A percentile compares a stretch with the other conserved stretches of the same genome.
Conservation (phyloP, 2,797 vertebrate species). For the Danio aesculapii region DNA sequence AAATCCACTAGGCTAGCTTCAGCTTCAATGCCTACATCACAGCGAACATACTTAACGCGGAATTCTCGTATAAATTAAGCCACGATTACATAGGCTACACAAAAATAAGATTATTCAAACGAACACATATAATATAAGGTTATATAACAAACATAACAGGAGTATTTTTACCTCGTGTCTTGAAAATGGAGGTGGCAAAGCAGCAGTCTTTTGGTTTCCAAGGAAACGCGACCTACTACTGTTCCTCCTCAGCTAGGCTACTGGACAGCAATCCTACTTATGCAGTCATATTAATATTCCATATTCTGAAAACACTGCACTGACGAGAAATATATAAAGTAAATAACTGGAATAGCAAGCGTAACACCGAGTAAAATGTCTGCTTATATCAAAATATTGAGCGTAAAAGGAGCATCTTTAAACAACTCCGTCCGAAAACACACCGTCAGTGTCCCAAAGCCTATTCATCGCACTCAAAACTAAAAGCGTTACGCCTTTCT, state of each 20-base stretch:
- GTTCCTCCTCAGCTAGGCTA: conserved; percentile 37
- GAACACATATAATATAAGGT: background rate
- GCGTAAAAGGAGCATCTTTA: background rate
- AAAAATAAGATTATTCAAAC: background rate
- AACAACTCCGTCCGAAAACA: background rate
- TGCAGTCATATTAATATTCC: too few relatives aligned
- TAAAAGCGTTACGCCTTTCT: background rate
- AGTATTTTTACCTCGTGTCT: conserved; percentile 59
- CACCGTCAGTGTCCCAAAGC: background rate
- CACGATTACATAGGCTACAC: background rate
- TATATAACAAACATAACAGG: conserved; percentile 14
- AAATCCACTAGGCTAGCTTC: background rate
- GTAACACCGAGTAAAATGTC: background rate
- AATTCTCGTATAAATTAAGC: background rate
- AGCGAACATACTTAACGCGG: too few relatives aligned
- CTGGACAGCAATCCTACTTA: too few relatives aligned
- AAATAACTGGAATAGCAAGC: background rate
- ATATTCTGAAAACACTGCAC: too few relatives aligned
- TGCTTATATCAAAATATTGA: background rate
- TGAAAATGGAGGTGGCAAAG: conserved; percentile 72
- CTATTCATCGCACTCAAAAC: background rate
- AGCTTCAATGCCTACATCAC: background rate
- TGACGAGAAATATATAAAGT: too few relatives aligned
- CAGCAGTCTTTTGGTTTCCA: conserved; percentile 73
- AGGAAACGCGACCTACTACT: conserved; percentile 70